phyloP scores from a whole-genome alignment of 2,888 invertebrate genomes.

The Cistogaster globosa region DNA sequence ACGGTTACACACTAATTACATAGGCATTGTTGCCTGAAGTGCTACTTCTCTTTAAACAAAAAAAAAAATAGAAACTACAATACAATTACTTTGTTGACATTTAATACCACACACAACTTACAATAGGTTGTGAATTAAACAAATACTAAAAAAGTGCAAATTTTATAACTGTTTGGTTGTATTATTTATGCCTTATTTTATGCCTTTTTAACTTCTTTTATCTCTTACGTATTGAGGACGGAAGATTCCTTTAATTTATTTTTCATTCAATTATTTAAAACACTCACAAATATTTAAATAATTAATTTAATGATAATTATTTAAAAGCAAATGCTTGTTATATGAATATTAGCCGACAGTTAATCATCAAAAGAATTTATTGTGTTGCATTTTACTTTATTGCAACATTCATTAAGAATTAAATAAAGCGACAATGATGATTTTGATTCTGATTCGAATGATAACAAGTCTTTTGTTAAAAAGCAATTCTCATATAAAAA shows the following conservation, averaged over 20 bases:
- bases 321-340: constrained; percentile 24
- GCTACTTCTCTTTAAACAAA: too few species aligned
- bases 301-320: constrained; percentile 19
- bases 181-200: too few species aligned
- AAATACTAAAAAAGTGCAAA: too few species aligned
- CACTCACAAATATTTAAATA: not conserved
- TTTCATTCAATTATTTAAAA: constrained; percentile 26
- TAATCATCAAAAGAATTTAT: too few species aligned
- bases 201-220: too few species aligned
- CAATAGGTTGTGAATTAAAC: too few species aligned
- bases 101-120: too few species aligned
- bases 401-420: constrained; percentile 54
- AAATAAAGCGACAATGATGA: constrained; percentile 51
- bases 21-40: too few species aligned
- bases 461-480: constrained; percentile 54
- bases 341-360: not conserved
- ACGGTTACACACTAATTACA: too few species aligned
- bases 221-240: not conserved
- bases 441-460: constrained; percentile 18
- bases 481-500: constrained; percentile 12
- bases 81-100: too few species aligned
- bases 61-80: too few species aligned
- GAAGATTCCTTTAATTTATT: constrained; percentile 17
- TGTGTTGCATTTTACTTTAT: constrained; percentile 49
- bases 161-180: too few species aligned